Base-by-base conservation (phyloP, 2,113 vertebrate species). In the Micromys minutus region DNA sequence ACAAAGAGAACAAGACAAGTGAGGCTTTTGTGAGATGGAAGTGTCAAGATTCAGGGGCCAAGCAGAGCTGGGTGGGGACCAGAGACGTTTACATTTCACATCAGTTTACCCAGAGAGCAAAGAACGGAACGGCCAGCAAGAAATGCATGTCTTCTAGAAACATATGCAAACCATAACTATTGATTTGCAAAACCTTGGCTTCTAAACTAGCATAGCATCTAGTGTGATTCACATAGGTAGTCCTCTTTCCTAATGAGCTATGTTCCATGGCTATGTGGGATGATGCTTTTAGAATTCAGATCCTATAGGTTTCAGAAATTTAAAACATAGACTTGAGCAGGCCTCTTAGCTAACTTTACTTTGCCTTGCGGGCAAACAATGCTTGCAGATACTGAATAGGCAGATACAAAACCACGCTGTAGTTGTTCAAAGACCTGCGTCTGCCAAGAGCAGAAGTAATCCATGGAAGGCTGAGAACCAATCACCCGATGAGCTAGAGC, bases 211-310 rank as follows among this genome's bases (percentile, higher is more conserved):
- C 42, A 67, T 69, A 36, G 55, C 47, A 76, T 57, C n/a, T 85
- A 79, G 24, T 76, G 92, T 90, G 61, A 89, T 80, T 83, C 24
- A n/a, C 3, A 67, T 31, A 91, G n/a, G 59, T 36, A 93, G n/a
- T 80, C 31, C 50, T 80, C 69, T 72, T 90, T 94, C 42, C 52
- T 91, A 77, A 89, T 65, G 90, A 90, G 22, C 45, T 87, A 21
- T 45, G 88, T 87, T 90, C 94, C 39, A 24, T 61, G 15, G 4
- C 17, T 63, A 88, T 57, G 16, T 83, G 74, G 29, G 65, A 83
- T 57, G 39, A 77, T 75, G 12, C 42, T 81, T 93, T 79, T 47
- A 96, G 75, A 87, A 76, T 89, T 83, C 21, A 96, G 61, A 91
- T 69, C 45, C 45, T 63, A 24, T 19, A 77, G 5, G n/a, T 91